Conservation (phyloP, 2,113 vertebrate species). For the Parotia lawesii region DNA sequence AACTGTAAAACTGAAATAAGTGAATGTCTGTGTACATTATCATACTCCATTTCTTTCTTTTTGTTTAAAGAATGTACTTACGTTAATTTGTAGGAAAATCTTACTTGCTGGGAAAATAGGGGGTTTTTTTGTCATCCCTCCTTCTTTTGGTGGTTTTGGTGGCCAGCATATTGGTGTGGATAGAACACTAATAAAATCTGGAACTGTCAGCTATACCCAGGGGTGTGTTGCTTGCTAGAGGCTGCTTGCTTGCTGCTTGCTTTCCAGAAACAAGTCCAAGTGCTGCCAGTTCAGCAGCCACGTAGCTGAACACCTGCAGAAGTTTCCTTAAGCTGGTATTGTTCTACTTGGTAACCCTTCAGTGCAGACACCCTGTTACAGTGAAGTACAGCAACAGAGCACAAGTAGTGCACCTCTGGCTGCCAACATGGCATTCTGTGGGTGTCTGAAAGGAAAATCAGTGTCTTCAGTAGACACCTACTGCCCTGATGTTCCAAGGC, state of each 20-base stretch:
- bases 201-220: not conserved
- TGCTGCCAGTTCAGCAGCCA: not conserved
- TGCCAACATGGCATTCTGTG: not conserved
- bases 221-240: not conserved
- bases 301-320: rapidly evolving
- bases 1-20: conserved; percentile 51
- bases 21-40: conserved; percentile 41
- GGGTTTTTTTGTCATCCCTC: not conserved
- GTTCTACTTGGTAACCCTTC: not conserved
- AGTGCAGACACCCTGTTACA: rapidly evolving
- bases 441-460: not conserved
- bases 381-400: not conserved
- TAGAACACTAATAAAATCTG: conserved; percentile 73
- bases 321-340: not conserved
- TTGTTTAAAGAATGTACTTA: conserved; percentile 46
- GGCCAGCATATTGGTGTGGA: not conserved
- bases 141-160: not conserved
- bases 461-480: not conserved
- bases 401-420: not conserved
- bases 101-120: not conserved
- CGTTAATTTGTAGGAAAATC: conserved; percentile 62
- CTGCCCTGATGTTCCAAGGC: not conserved
- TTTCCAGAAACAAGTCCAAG: not conserved
- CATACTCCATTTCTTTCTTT: conserved; percentile 54
- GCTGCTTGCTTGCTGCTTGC: not conserved